These are phyloP conservation scores for Drosophila baimaii DNA, from an alignment of 1,140 invertebrate species.

Conservation along the genomic window DNA sequence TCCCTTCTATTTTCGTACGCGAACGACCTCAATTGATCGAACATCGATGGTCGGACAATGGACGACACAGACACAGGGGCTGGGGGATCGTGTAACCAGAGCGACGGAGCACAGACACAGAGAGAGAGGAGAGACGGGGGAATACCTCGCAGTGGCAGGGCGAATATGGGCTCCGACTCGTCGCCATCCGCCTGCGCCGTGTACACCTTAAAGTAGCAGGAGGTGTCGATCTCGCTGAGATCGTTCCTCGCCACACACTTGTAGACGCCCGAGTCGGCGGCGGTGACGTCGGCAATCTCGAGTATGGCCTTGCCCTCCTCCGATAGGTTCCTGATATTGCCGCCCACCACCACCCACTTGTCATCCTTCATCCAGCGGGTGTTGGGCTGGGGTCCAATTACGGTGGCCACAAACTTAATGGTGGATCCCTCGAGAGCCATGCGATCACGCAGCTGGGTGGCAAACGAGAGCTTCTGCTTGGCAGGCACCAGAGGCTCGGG, in stretches of 20 bases:
- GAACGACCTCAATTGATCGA: conserved; percentile 66
- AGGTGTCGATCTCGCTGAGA: conserved; percentile 81
- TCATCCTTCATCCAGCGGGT: conserved; percentile 94
- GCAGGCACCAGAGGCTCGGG: conserved; percentile 74
- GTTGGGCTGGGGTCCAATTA: conserved; percentile 91
- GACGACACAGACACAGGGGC: conserved; percentile 20
- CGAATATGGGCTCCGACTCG: conserved; percentile 83
- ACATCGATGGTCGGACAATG: conserved; percentile 18
- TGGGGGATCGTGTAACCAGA: conserved; percentile 64
- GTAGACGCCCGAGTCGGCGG: conserved; percentile 76
- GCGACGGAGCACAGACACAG: conserved; percentile 40
- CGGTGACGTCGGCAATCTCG: conserved; percentile 66
- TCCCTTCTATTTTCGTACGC: conserved; percentile 66
- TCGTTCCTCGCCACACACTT: conserved; percentile 82
- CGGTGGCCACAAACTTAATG: conserved; percentile 92
- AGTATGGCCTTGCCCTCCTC: conserved; percentile 80
- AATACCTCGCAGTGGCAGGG: conserved; percentile 82
- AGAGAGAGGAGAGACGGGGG: neutral
- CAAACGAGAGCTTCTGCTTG: conserved; percentile 86
- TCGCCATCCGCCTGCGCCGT: conserved; percentile 79
- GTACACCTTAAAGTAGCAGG: conserved; percentile 84
- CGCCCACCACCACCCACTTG: conserved; percentile 77
- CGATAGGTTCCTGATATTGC: conserved; percentile 72
- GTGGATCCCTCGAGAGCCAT: conserved; percentile 90
- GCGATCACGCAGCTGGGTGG: conserved; percentile 91